phyloP scores from a whole-genome alignment of 2,888 invertebrate genomes.

The Cephus spinipes region DNA sequence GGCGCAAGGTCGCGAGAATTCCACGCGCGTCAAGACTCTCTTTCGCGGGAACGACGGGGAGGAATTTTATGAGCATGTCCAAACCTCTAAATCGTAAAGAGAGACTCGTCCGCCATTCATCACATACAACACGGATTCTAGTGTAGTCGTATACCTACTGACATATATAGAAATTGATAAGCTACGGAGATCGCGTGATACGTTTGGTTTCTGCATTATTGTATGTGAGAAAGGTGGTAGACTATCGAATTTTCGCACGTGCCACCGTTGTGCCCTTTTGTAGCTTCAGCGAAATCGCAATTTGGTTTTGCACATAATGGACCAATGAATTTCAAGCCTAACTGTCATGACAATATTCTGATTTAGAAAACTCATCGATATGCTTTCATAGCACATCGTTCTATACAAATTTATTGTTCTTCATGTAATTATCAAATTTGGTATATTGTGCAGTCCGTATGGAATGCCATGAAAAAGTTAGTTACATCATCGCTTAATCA shows the following conservation, averaged over 20 bases:
- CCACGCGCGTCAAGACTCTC: slow-evolving; percentile 21
- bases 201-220: not conserved
- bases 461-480: not conserved
- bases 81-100: not conserved
- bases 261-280: not conserved
- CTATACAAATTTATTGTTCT: not conserved
- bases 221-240: not conserved
- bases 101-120: not conserved
- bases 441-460: not conserved
- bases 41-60: slow-evolving; percentile 15
- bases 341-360: not conserved
- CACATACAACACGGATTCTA: not conserved
- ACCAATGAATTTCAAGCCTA: not conserved
- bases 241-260: not conserved
- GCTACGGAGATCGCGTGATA: not conserved
- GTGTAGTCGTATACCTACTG: not conserved
- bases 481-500: not conserved
- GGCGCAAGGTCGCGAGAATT: slow-evolving; percentile 50
- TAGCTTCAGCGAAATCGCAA: not conserved
- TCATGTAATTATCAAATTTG: not conserved
- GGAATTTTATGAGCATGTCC: slow-evolving; percentile 15
- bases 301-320: not conserved
- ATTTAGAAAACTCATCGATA: not conserved
- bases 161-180: not conserved
- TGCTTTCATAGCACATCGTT: not conserved